phyloP scores from a whole-genome alignment of 2,888 invertebrate genomes.

The Stratiomys singularior region DNA sequence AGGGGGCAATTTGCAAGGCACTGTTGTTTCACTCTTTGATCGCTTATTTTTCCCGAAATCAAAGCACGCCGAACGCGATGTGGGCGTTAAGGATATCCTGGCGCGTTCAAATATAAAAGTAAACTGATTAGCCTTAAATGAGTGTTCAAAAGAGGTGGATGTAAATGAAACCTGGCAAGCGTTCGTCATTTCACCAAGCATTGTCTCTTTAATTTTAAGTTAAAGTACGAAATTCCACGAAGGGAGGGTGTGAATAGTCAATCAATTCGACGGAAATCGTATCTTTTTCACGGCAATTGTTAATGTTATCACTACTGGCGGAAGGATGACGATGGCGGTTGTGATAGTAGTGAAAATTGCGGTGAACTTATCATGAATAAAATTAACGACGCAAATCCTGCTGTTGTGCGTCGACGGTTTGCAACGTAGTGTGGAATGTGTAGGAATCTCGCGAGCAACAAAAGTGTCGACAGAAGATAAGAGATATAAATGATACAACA shows the following conservation, averaged over 20 bases:
- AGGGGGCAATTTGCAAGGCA: constrained; percentile 45
- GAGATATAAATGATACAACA: constrained; percentile 54
- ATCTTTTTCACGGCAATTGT: neutral
- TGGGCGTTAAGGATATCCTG: neutral
- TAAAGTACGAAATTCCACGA: neutral
- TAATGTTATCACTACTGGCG: neutral
- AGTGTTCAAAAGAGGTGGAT: neutral
- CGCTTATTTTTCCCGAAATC: neutral
- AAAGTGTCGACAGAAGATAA: constrained; percentile 48
- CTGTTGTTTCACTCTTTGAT: constrained; percentile 24
- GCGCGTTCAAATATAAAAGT: neutral
- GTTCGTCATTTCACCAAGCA: neutral
- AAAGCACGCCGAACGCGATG: neutral
- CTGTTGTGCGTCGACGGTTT: neutral
- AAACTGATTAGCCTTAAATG: neutral
- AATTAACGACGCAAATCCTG: constrained; percentile 18
- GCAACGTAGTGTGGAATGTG: too few relatives aligned
- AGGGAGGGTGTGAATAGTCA: neutral
- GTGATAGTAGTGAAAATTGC: neutral
- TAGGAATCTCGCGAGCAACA: neutral
- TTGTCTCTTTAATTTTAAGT: neutral
- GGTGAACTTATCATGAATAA: constrained; percentile 25
- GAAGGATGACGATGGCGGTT: too few relatives aligned
- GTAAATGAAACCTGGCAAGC: too few relatives aligned
- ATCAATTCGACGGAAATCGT: neutral